Conservation (phyloP, 2,797 vertebrate species). For the Notolabrus celidotus region DNA sequence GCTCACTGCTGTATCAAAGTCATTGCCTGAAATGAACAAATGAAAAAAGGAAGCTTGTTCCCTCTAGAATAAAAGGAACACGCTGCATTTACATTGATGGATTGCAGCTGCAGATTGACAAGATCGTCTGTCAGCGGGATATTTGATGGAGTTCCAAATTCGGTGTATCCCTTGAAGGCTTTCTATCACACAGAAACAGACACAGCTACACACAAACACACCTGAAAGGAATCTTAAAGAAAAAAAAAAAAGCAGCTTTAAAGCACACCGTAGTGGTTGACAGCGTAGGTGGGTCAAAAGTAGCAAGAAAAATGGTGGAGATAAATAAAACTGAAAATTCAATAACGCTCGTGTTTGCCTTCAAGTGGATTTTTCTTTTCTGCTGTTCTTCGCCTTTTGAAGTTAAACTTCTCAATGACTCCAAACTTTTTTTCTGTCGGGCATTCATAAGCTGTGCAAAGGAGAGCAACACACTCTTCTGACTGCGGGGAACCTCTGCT, state of each 20-base stretch:
- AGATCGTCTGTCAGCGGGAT: constrained; percentile 64
- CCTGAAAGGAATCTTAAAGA: neutral
- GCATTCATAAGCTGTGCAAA: constrained; percentile 28
- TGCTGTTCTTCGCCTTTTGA: constrained; percentile 36
- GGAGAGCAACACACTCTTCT: constrained; percentile 27
- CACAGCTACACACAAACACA: constrained; percentile 17
- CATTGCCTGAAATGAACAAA: constrained; percentile 55
- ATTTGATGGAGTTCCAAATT: constrained; percentile 56
- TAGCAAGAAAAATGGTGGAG: constrained; percentile 16
- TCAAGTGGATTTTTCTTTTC: constrained; percentile 26
- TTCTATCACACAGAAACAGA: constrained; percentile 18
- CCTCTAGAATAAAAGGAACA: constrained; percentile 37
- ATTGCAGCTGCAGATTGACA: constrained; percentile 67
- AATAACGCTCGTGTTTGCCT: constrained; percentile 32
- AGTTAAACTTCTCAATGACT: constrained; percentile 49
- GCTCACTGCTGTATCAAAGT: constrained; percentile 51
- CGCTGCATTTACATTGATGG: constrained; percentile 64
- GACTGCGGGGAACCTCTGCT: constrained; percentile 41
- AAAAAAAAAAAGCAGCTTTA: constrained; percentile 1
- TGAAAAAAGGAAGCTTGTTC: constrained; percentile 32
- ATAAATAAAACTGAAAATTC: constrained; percentile 51
- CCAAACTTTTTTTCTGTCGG: constrained; percentile 48
- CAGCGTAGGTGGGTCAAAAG: constrained; percentile 29
- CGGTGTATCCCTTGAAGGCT: constrained; percentile 31
- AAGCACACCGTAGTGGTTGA: constrained; percentile 14